These are phyloP conservation scores for Aphaenogaster floridana DNA, from an alignment of 1,140 invertebrate species.

Conservation along the genomic window DNA sequence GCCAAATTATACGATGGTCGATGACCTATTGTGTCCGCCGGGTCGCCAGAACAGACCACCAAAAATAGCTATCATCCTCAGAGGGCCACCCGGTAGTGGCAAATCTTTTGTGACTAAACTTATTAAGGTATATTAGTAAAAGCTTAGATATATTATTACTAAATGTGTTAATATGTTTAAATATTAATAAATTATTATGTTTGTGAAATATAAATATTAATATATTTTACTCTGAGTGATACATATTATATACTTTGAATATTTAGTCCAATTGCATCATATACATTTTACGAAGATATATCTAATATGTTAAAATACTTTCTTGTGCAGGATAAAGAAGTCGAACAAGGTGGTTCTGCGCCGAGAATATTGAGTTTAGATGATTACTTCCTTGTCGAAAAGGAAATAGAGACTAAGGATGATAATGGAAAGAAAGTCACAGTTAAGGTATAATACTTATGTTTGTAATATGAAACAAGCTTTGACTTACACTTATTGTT, in stretches of 20 bases:
- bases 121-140: constrained; percentile 90
- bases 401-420: constrained; percentile 93
- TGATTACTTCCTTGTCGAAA: constrained; percentile 98
- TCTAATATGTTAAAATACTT: neutral
- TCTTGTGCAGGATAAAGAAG: constrained; percentile 90
- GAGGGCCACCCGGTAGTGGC: constrained; percentile 96
- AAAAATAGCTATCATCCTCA: constrained; percentile 95
- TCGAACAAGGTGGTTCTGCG: constrained; percentile 92
- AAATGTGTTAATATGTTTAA: neutral
- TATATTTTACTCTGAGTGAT: neutral
- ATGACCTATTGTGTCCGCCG: constrained; percentile 93
- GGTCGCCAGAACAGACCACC: constrained; percentile 92
- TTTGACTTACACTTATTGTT: neutral
- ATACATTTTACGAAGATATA: neutral
- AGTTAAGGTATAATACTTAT: constrained; percentile 87
- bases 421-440: constrained; percentile 92
- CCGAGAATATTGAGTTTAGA: constrained; percentile 97
- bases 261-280: neutral
- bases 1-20: constrained; percentile 89
- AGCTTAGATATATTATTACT: constrained; percentile 62
- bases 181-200: constrained; percentile 6
- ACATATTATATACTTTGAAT: constrained; percentile 5
- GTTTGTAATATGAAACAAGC: neutral
- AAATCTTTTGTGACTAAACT: constrained; percentile 96
- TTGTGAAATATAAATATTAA: constrained; percentile 6